phyloP scores from a whole-genome alignment of 2,797 vertebrate species.

The Lophius americanus region DNA sequence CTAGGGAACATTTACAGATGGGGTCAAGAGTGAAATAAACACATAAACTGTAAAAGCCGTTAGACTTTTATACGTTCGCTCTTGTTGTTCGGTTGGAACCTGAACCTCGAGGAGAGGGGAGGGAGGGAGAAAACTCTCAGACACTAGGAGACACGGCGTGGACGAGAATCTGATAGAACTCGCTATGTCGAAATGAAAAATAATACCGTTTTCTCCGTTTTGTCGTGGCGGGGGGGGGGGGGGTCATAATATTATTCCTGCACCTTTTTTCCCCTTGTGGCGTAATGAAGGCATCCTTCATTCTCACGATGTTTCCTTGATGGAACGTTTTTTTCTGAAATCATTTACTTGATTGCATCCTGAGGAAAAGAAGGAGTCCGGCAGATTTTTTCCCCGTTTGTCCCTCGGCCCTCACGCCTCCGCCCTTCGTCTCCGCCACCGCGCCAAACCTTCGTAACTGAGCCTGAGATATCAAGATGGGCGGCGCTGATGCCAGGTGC shows the following conservation, averaged over 20 bases:
- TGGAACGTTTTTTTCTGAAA: constrained; percentile 41
- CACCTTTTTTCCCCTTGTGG: constrained; percentile 38
- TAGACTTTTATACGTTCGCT: constrained; percentile 32
- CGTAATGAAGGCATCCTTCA: constrained; percentile 47
- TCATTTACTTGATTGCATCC: constrained; percentile 54
- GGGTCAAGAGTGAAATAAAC: constrained; percentile 28
- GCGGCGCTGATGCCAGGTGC: constrained; percentile 69
- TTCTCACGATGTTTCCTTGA: constrained; percentile 33
- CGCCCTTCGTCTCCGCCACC: constrained; percentile 15
- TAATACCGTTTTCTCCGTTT: constrained; percentile 25
- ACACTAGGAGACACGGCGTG: constrained; percentile 12
- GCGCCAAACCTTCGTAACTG: constrained; percentile 59
- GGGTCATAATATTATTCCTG: constrained; percentile 24
- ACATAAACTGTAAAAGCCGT: constrained; percentile 18
- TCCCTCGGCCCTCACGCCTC: background rate
- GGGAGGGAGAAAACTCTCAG: constrained; percentile 4
- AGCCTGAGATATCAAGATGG: constrained; percentile 62
- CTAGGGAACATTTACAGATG: constrained; percentile 27
- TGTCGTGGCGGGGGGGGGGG: constrained; percentile 29
- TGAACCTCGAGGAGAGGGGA: no score
- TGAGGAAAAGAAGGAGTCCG: constrained; percentile 12
- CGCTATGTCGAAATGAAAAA: constrained; percentile 63
- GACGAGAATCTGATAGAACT: constrained; percentile 26
- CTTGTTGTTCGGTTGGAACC: background rate
- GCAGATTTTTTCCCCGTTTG: background rate